Evolutionary conservation across 2,113 vertebrate genomes (phyloP), one percentile per base, ranked within the genome.

Genomic region (Paratilapia polleni): DNA sequence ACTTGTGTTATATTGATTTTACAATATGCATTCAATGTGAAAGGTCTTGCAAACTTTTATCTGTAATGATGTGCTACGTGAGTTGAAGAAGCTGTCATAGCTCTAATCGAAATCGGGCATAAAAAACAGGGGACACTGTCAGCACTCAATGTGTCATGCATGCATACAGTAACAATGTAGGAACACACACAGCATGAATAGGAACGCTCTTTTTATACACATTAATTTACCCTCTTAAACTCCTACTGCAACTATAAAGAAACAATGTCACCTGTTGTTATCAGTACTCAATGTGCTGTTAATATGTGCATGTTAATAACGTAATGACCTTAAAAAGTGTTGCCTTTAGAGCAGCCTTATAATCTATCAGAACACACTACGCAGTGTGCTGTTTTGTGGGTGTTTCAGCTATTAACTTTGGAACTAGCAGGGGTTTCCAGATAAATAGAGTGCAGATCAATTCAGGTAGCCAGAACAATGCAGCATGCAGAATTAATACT

Each of bases 371-470:
- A 54, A 60, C 22, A 73, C 75, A 56, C 22, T 43, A 52, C 31
- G 77, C 78, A 54, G 68, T 47, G 22, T 19, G 54, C 19, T 59
- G 34, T 26, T 78, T 73, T 57, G 5, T 59, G 26, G 47, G 26
- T 34, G 28, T 82, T 84, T 77, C 64, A 63, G 66, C 6, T 60
- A 80, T 86, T 80, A 76, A 59, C 38, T 87, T 31, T 64, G n/a
- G 15, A 59, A 78, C 74, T 60, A 19, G 31, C 59, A 68, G 70
- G 59, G 41, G 73, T 80, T 90, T 62, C 62, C 60, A 70, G 22
- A 82, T 66, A 64, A 79, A 80, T 56, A 76, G 60, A 75, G n/a
- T 64, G 28, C 19, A 2, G 78, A 89, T 93, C 84, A 66, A 82
- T 89, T 56, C 77, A 54, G 22, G 59, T 78, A 77, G 78, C 80